Conservation (phyloP, 2,797 vertebrate species). For the Pangasius djambal region DNA sequence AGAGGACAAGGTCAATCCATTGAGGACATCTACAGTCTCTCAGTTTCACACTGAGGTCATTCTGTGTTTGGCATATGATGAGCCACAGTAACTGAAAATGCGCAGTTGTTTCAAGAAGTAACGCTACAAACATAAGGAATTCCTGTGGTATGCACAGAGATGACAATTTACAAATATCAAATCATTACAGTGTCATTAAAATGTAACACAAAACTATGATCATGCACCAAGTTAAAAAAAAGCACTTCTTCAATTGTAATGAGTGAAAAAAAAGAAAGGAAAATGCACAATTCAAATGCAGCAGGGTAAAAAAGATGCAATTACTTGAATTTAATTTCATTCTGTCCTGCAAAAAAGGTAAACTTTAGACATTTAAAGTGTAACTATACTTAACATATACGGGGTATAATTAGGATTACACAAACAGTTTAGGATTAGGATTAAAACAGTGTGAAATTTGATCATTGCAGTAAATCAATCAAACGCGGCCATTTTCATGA, state of each 20-base stretch:
- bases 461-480: slow-evolving; percentile 5
- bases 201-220: neutral
- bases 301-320: neutral
- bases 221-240: neutral
- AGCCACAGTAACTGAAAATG: slow-evolving; percentile 30
- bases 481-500: neutral
- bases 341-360: neutral
- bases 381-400: neutral
- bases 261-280: neutral
- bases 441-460: neutral
- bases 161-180: neutral
- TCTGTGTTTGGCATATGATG: slow-evolving; percentile 22
- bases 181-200: slow-evolving; percentile 21
- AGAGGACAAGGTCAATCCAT: slow-evolving; percentile 25
- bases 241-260: neutral
- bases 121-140: slow-evolving; percentile 1
- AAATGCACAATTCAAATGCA: neutral
- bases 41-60: slow-evolving; percentile 40
- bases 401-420: neutral
- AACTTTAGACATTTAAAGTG: neutral
- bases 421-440: no score
- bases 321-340: neutral
- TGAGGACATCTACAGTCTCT: slow-evolving; percentile 29
- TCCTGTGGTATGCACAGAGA: slow-evolving; percentile 26
- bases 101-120: slow-evolving; percentile 20